Base-by-base conservation (phyloP, 2,113 vertebrate genomes). In the Alligator sinensis region DNA sequence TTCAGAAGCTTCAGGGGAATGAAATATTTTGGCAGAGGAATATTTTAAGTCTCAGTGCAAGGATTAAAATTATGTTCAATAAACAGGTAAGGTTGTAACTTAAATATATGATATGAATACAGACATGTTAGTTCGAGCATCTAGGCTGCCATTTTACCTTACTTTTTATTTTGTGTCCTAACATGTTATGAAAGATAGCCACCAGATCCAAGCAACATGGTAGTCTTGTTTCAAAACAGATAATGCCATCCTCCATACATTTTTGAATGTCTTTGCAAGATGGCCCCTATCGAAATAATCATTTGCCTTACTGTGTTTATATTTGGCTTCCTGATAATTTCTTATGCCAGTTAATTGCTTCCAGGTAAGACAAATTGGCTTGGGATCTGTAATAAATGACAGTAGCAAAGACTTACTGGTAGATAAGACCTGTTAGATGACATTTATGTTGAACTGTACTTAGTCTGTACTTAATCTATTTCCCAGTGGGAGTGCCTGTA, bases 21-120 rank as follows among this genome's bases (percentile, higher is more conserved):
- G 47, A 88, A 85, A 89, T 9, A 34, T 87, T 89, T 80, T 89
- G 47, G n/a, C 21, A 27, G 55, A 25, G 21, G 7, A 92, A 16
- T 89, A 61, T 92, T 89, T 87, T 38, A 91, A 78, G 75, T 34
- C 13, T 66, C 86, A 95, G 81, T 17, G 79, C 94, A 91, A 63
- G 5, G 75, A 90, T 58, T 64, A 61, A 75, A 94, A 66, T 55
- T 11, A n/a, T 62, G 9, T 84, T 85, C 25, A n/a, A 72, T 55
- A 89, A 90, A 68, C 18, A 6, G 87, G 59, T 4, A 54, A 79
- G 16, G 58, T 62, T 18, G 5, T 72, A 90, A 63, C 84, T 90
- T 91, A 90, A 87, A 68, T 92, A 54, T 1, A 11, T 84, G 24
- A 70, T 86, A 66, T 7, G 77, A 64, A 7, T 38, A 25, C 68